Conservation (phyloP, 2,797 vertebrate species). For the Mormyrus proboscirostris region DNA sequence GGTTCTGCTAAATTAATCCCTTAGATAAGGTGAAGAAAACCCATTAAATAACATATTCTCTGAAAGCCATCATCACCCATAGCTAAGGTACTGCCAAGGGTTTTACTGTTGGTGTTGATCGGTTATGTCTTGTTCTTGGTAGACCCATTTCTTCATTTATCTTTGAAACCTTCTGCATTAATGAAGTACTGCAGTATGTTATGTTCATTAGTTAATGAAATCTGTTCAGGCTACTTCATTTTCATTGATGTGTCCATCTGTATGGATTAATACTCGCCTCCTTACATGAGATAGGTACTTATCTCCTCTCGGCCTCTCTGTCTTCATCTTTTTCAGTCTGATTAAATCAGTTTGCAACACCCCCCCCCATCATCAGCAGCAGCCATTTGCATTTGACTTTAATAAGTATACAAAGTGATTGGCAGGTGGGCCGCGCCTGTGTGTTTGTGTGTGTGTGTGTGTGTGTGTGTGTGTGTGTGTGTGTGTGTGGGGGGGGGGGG, state of each 20-base stretch:
- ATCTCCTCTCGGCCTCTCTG: constrained; percentile 2
- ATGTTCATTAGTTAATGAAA: constrained; percentile 18
- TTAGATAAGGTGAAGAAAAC: background rate
- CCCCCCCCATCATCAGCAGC: background rate
- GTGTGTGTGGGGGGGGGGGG: too few relatives aligned
- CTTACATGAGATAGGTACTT: background rate
- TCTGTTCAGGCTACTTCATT: background rate
- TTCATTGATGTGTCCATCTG: constrained; percentile 19
- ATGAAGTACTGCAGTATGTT: background rate
- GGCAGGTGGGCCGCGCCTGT: background rate
- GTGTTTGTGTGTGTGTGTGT: background rate
- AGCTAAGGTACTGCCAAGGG: background rate
- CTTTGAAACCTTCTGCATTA: background rate
- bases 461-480: too few relatives aligned
- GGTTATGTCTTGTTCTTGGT: background rate
- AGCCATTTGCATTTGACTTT: background rate
- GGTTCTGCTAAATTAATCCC: background rate
- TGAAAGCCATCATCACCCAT: background rate
- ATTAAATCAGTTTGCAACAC: constrained; percentile 1
- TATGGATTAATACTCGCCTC: constrained; percentile 11
- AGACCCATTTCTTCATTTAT: background rate
- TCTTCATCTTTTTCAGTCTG: constrained; percentile 4
- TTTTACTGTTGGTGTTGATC: background rate
- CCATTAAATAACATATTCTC: too few relatives aligned
- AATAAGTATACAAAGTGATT: background rate